phyloP scores from a whole-genome alignment of 37 sponge, comb jelly and placozoan genomes.

The Cliona cf. orientalis region DNA sequence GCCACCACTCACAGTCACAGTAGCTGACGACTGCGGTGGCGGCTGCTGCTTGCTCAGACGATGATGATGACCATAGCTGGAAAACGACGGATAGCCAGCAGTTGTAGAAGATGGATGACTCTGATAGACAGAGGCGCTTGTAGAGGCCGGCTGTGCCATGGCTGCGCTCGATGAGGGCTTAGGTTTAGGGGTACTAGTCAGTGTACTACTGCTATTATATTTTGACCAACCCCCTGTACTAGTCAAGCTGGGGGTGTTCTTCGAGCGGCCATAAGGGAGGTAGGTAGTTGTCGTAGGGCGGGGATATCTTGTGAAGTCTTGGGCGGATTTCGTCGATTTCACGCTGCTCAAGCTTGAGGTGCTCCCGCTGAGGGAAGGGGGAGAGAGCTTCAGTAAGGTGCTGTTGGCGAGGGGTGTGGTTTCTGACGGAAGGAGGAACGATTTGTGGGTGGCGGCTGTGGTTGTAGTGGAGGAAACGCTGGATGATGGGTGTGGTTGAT shows the following conservation, averaged over 20 bases:
- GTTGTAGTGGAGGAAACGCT: not conserved
- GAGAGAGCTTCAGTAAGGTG: conserved; percentile 16
- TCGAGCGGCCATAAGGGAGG: too few relatives aligned
- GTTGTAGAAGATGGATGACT: too few relatives aligned
- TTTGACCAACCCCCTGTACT: too few relatives aligned
- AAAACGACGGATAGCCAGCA: too few relatives aligned
- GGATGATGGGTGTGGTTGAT: conserved; percentile 20
- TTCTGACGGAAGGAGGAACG: not conserved
- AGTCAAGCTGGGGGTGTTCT: too few relatives aligned
- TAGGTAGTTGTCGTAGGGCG: too few relatives aligned
- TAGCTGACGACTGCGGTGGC: too few relatives aligned
- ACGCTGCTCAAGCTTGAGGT: conserved; percentile 33
- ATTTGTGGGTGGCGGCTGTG: not conserved
- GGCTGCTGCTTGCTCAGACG: too few relatives aligned
- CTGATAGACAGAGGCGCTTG: too few relatives aligned
- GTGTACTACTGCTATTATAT: not conserved
- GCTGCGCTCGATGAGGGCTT: not conserved
- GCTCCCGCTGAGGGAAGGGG: conserved; percentile 19
- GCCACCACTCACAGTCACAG: too few relatives aligned
- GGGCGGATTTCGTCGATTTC: conserved; percentile 24
- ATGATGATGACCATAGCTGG: too few relatives aligned
- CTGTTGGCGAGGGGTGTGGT: conserved; percentile 5
- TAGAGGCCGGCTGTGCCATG: not conserved
- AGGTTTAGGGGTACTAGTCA: not conserved
- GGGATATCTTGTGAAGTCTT: not conserved